A percentile compares a stretch with the other conserved stretches of the same genome.
Conservation (phyloP, 35 echinoderm and acorn worm species). For the Lytechinus pictus region DNA sequence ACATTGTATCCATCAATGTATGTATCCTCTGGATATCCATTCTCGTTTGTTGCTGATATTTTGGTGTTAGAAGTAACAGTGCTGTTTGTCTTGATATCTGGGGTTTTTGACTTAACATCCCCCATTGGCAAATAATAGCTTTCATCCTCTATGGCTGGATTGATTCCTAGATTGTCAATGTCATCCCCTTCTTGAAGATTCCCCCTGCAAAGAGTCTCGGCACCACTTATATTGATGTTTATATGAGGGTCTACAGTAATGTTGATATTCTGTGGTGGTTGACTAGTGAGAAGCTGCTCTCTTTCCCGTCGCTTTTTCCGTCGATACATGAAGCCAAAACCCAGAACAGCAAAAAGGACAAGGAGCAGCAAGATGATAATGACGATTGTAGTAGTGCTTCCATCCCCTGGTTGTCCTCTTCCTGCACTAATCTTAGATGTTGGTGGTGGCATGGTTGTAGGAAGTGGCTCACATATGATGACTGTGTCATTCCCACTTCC, state of each 20-base stretch:
- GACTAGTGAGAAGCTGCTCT: neutral
- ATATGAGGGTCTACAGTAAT: slow-evolving; percentile 6
- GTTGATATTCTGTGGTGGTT: slow-evolving; percentile 14
- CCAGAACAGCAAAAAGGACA: neutral
- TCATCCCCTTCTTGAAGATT: neutral
- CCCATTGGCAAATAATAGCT: slow-evolving; percentile 18
- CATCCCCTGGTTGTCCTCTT: neutral
- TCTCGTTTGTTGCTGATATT: neutral
- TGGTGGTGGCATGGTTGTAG: neutral
- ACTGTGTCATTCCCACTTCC: slow-evolving; percentile 33
- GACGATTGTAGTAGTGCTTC: neutral
- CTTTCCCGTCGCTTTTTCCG: neutral
- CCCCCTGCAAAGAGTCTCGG: neutral
- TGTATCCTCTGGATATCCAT: neutral
- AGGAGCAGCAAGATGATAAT: slow-evolving; percentile 28
- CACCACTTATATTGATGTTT: neutral
- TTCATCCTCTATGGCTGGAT: neutral
- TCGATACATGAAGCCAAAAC: neutral
- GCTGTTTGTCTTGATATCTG: neutral
- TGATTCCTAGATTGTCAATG: neutral
- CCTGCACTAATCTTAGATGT: neutral
- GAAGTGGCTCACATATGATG: slow-evolving; percentile 44
- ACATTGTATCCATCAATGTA: slow-evolving; percentile 40
- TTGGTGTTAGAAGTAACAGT: neutral
- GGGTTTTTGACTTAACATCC: neutral